Base-by-base conservation (phyloP, 2,113 vertebrate genomes). In the Hemiscyllium ocellatum region DNA sequence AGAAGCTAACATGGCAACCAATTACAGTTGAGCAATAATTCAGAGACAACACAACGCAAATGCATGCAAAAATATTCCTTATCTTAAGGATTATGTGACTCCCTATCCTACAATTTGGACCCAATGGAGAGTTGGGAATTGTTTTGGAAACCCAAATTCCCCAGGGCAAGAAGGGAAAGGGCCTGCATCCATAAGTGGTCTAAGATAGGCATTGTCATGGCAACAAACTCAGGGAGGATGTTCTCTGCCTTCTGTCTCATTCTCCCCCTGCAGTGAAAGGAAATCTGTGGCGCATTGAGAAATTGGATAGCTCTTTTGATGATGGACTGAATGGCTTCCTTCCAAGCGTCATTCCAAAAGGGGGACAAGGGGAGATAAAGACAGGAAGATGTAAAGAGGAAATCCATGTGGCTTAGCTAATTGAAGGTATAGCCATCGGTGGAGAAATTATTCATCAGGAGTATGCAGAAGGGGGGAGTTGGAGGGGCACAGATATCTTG, bases 21-120 rank as follows among this genome's bases (percentile, higher is more conserved):
- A 93, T 93, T 93, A 93, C 61, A 37, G 61, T 37, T 1, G 15
- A 20, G 66, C n/a, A 68, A 93, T 95, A 95, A 95, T 95, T 95
- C 94, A 95, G 94, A 95, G 68, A 50, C 2, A 50, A 76, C 94
- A 76, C 47, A 50, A 50, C 10, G 66, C 0, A 68, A 94, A 93
- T 72, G 13, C 24, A 90, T 26, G 24, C 29, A 29, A 5, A 50
- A 95, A 50, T n/a, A 29, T 61, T 13, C 68, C 42, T 17, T 42
- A 42, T 42, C 94, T 33, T 17, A 29, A 68, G 17, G 20, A 70
- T 61, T 33, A 19, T 4, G 10, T 33, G 87, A 52, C 80, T 90
- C 52, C 17, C 33, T 90, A 17, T 89, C 10, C 50, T 33, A 33
- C 4, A 8, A 52, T 90, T 90, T 17, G 52, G 17, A 85, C 17